Base-by-base conservation (phyloP, 30 jellyfish, hydroid and myxozoan genomes). In the Aurelia sp. region DNA sequence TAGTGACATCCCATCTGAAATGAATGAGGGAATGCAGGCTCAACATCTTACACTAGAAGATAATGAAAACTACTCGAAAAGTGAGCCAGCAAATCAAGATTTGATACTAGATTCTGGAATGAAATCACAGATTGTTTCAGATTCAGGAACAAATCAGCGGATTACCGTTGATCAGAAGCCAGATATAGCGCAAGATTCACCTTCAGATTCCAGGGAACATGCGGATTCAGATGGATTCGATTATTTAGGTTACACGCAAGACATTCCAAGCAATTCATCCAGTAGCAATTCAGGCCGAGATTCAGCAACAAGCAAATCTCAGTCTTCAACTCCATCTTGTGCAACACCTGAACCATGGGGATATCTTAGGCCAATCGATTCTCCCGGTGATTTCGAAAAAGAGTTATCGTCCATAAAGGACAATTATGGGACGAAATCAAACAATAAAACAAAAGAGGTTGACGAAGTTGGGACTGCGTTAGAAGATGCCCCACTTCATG, bases 361-460 rank as follows among this genome's bases (percentile, higher is more conserved):
- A 44, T 59, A n/a, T 64, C 61, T 82, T 64, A 76, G 74, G 72
- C 93, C 93, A 57, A 53, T 62, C 30, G 93, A 84, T 6, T 70
- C 86, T 51, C 82, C 86, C 3, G 82, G 93, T 60, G 93, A 84
- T 59, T 84, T 84, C 44, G 93, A 84, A 50, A 84, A 74, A 41
- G 93, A 84, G 59, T 66, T 84, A 50, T 63, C 74, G 59, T 53
- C 79, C 12, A 84, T 84, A 2, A 84, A 72, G 21, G 82, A 64
- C 33, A 73, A 76, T 21, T 84, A 84, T 62, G 84, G 67, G 35
- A 44, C 77, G 10, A 73, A 19, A n/a, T 48, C 74, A 9, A 41
- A 20, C 19, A 9, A 30, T 37, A 62, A 17, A 59, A 19, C 71
- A 69, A 51, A 23, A 13, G 37, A 12, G 10, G 8, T 17, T 78